These are phyloP conservation scores for Eupsilia transversa DNA, from an alignment of 2,888 invertebrate genomes.

Conservation along the genomic window DNA sequence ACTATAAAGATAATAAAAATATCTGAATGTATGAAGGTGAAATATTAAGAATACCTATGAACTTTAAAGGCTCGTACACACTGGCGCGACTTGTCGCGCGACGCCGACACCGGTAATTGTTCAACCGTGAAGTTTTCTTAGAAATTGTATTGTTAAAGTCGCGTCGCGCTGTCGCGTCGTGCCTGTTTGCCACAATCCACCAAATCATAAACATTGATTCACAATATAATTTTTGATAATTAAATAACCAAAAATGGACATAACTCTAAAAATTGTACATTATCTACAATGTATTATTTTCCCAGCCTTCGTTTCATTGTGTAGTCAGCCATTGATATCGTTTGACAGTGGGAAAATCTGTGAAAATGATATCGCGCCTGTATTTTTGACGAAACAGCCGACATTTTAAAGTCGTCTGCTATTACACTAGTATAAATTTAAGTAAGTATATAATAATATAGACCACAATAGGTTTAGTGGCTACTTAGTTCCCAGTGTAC, in stretches of 20 bases:
- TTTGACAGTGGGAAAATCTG: neutral
- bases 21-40: neutral
- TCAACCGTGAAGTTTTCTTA: too few relatives aligned
- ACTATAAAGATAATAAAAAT: neutral
- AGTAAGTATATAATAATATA: constrained; percentile 1
- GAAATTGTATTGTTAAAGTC: too few relatives aligned
- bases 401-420: neutral
- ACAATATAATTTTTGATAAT: neutral
- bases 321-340: neutral
- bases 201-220: neutral
- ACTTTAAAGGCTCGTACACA: too few relatives aligned
- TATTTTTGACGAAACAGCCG: neutral
- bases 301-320: constrained; percentile 4
- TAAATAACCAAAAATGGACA: neutral
- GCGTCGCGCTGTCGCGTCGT: too few relatives aligned
- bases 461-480: constrained; percentile 37
- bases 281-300: neutral
- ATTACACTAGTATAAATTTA: neutral
- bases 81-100: too few relatives aligned
- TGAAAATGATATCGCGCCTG: neutral
- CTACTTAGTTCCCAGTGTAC: constrained; percentile 30
- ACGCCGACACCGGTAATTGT: too few relatives aligned
- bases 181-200: too few relatives aligned
- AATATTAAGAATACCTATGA: neutral
- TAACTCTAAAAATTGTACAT: neutral